Evolutionary conservation across 2,888 invertebrate species (phyloP), one percentile per base, ranked within the genome.

Genomic region (Cantharis rufa): DNA sequence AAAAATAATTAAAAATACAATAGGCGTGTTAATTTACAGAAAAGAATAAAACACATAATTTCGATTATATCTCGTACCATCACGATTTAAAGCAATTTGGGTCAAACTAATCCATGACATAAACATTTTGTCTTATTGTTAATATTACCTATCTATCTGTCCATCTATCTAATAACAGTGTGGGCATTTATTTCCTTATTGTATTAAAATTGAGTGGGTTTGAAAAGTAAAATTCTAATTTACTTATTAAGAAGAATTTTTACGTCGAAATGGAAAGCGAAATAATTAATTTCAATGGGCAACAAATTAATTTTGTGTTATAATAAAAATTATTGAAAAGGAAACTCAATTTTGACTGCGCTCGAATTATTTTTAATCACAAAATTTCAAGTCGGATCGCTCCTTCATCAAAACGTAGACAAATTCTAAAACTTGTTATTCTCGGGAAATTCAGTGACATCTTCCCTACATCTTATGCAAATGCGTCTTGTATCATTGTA

Each of bases 401-500:
- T 48, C 48, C 48, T 74, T 77, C 74, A 74, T 74, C 74, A 74
- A 71, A 77, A 77, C 77, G 74, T 68, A 68, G 73, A 63, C 71
- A 69, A 71, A 48, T 70, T 71, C 62, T 15, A 70, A 72, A 78
- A 78, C 75, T 73, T 73, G 74, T 68, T 73, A 73, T 73, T 71
- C 72, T 68, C 74, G 28, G 78, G 72, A 63, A 80, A 76, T 79
- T 78, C 80, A 78, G 77, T 79, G 81, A 78, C 80, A 82, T 81
- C 83, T 84, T 86, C 83, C 84, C 84, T 81, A 85, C 85, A 85
- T 86, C 86, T 86, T 86, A 86, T 86, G 86, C 85, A 86, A 86
- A 86, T 86, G 83, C 74, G 81, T 80, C 84, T 84, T 84, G 85
- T 86, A 86, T 86, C 85, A 83, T 85, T 85, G 85, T 85, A 86